Evolutionary conservation across 2,888 invertebrate species (phyloP).

Genomic region (Metacarcinus magister): DNA sequence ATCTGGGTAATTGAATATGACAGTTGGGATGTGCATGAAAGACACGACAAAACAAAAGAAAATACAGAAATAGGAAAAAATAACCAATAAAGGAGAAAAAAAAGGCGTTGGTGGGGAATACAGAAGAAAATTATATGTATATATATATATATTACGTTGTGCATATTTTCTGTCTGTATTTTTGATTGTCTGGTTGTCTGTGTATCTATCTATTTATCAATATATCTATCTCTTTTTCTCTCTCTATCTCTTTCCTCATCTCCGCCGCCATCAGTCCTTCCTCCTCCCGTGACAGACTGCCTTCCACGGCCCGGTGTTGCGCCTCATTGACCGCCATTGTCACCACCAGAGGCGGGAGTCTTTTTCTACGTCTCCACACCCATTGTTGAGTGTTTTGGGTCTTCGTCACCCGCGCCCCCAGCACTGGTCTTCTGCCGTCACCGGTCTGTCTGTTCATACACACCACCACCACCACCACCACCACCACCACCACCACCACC

Average conservation of each 20-base stretch:
- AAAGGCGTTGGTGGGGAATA: neutral
- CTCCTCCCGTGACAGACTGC: neutral
- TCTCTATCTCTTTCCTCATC: neutral
- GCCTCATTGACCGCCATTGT: slow-evolving; percentile 31
- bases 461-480: slow-evolving; percentile 18
- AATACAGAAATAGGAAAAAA: too few species aligned
- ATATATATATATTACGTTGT: too few species aligned
- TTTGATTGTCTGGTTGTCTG: neutral
- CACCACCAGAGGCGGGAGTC: neutral
- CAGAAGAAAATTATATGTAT: too few species aligned
- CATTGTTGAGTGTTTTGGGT: neutral
- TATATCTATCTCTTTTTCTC: neutral
- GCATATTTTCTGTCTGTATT: neutral
- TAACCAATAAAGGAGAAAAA: neutral
- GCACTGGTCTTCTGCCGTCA: neutral
- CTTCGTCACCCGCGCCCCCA: neutral
- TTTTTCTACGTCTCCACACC: neutral
- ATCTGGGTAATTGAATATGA: too few species aligned
- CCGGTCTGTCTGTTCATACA: neutral
- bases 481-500: neutral
- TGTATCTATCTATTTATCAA: neutral
- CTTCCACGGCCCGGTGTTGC: neutral
- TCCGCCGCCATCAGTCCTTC: neutral
- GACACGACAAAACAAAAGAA: too few species aligned
- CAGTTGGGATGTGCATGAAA: too few species aligned